Evolutionary conservation across 2,797 vertebrate species (phyloP).

Genomic region (Bradypus variegatus): DNA sequence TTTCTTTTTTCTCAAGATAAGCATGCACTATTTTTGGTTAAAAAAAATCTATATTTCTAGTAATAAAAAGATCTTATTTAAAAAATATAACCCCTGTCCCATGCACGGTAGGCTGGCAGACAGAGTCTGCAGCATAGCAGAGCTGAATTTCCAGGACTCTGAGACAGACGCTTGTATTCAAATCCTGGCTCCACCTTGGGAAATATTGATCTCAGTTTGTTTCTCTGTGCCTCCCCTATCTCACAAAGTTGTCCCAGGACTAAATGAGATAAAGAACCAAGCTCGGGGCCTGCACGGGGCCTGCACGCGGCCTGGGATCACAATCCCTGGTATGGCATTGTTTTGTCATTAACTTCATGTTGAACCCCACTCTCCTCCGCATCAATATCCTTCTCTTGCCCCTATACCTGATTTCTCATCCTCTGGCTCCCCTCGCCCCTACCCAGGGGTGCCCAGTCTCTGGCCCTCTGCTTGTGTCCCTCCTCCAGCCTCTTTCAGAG

Average conservation of each 20-base stretch:
- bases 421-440: not conserved
- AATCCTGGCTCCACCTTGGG: not conserved
- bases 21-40: not conserved
- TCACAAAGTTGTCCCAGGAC: not conserved
- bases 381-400: not conserved
- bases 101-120: not conserved
- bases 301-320: not conserved
- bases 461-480: not conserved
- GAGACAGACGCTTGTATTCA: not conserved
- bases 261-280: not conserved
- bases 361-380: not conserved
- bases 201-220: not conserved
- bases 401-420: not conserved
- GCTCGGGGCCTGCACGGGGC: rapidly evolving
- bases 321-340: not conserved
- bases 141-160: not conserved
- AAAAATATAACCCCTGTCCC: not conserved
- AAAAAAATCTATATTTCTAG: not conserved
- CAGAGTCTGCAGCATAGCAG: not conserved
- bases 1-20: not conserved
- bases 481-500: not conserved
- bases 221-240: not conserved
- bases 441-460: not conserved
- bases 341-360: not conserved
- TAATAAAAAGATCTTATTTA: not conserved